These are phyloP conservation scores for Anoplophora glabripennis DNA, from an alignment of 1,140 invertebrate species.

Conservation along the genomic window DNA sequence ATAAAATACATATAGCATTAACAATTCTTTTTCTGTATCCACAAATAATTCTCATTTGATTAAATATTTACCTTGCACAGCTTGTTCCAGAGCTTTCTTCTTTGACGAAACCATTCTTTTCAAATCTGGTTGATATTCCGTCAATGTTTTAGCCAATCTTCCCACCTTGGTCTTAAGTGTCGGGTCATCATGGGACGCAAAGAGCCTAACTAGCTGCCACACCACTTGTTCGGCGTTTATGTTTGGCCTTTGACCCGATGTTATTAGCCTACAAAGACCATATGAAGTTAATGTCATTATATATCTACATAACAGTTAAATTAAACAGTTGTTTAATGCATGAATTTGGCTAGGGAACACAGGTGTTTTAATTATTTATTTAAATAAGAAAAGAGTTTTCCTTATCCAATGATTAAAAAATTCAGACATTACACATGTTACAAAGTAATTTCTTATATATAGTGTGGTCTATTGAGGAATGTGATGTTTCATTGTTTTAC, in stretches of 20 bases:
- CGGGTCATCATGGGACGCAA: conserved; percentile 65
- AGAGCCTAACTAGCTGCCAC: conserved; percentile 76
- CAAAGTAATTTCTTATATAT: no score
- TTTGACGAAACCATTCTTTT: conserved; percentile 60
- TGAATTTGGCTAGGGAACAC: no score
- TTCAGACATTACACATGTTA: no score
- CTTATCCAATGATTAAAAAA: no score
- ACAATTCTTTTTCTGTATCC: no score
- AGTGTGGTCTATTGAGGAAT: no score
- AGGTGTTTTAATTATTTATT: no score
- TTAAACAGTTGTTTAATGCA: not conserved
- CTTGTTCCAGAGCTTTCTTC: conserved; percentile 72
- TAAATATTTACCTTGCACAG: conserved; percentile 65
- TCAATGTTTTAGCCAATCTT: conserved; percentile 53
- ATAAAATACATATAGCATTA: no score
- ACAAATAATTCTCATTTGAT: not conserved
- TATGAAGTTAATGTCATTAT: not conserved
- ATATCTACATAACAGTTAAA: not conserved
- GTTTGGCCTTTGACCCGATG: conserved; percentile 58
- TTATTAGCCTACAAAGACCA: conserved; percentile 52
- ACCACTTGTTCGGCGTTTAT: conserved; percentile 73
- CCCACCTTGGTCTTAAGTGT: conserved; percentile 58
- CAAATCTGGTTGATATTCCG: conserved; percentile 57
- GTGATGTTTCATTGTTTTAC: no score
- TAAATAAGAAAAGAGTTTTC: no score